These are phyloP conservation scores for Epistrophella euchroma DNA, from an alignment of 2,888 invertebrate genomes.

Conservation along the genomic window DNA sequence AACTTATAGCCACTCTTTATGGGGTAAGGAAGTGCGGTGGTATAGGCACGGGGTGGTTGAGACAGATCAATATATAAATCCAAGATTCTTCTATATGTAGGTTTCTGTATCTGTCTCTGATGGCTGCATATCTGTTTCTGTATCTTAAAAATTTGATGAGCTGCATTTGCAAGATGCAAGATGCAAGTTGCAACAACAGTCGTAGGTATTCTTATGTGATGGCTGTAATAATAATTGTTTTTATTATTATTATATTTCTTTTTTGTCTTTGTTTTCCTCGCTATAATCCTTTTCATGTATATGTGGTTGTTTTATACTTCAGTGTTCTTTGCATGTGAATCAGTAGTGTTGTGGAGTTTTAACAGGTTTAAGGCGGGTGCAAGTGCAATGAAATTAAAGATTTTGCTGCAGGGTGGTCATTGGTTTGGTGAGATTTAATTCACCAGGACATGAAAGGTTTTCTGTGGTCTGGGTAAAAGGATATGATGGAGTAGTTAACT, in stretches of 20 bases:
- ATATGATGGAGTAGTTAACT: slow-evolving; percentile 4
- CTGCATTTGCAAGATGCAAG: slow-evolving; percentile 39
- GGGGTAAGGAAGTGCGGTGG: background rate
- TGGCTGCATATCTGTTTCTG: slow-evolving; percentile 29
- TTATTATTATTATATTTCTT: slow-evolving; percentile 57
- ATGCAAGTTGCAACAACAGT: slow-evolving; percentile 40
- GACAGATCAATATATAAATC: slow-evolving; percentile 51
- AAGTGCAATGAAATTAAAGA: slow-evolving; percentile 33
- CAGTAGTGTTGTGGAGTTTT: background rate
- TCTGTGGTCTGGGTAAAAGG: background rate
- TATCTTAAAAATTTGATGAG: slow-evolving; percentile 50
- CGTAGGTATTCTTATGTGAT: slow-evolving; percentile 14
- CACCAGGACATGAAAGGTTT: slow-evolving; percentile 59
- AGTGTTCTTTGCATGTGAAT: background rate
- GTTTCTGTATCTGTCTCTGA: slow-evolving; percentile 13
- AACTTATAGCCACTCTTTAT: background rate
- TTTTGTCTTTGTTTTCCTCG: slow-evolving; percentile 5
- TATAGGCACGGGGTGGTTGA: background rate
- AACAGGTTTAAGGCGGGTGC: slow-evolving; percentile 34
- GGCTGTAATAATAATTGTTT: slow-evolving; percentile 57
- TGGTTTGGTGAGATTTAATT: slow-evolving; percentile 67
- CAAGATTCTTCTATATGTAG: slow-evolving; percentile 32
- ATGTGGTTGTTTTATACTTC: background rate
- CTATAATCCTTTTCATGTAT: slow-evolving; percentile 2
- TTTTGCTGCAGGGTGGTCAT: slow-evolving; percentile 65